These are phyloP conservation scores for Buphagus erythrorhynchus DNA, from an alignment of 2,797 vertebrate genomes.

Conservation along the genomic window DNA sequence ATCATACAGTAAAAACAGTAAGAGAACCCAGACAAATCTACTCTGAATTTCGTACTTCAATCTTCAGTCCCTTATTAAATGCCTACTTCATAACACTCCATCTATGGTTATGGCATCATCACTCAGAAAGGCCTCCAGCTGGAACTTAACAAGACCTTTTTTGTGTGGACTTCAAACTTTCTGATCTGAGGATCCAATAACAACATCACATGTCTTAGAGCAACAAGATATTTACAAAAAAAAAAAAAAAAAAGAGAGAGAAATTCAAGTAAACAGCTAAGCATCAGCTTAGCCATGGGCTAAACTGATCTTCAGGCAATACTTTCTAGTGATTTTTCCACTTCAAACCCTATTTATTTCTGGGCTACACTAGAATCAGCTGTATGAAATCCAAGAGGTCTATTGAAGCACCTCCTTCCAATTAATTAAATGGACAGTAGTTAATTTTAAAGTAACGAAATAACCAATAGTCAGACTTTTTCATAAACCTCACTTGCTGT, in stretches of 20 bases:
- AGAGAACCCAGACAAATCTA: neutral
- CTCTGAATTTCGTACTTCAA: neutral
- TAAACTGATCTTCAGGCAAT: neutral
- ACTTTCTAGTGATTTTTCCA: neutral
- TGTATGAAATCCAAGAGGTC: neutral
- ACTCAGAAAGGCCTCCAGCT: neutral
- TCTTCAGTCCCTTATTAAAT: neutral
- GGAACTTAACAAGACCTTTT: neutral
- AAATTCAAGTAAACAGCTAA: neutral
- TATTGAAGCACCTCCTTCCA: neutral
- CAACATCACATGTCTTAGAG: neutral
- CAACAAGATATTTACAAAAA: neutral
- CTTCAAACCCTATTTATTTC: neutral
- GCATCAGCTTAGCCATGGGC: neutral
- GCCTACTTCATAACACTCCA: neutral
- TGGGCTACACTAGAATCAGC: neutral
- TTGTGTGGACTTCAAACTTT: neutral
- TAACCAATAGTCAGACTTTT: rapidly evolving
- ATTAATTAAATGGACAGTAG: neutral
- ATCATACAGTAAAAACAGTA: neutral
- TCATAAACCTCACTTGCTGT: neutral
- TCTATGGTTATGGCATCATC: neutral
- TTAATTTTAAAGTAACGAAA: neutral
- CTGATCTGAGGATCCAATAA: neutral
- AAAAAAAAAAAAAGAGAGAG: neutral